Base-by-base conservation (phyloP, 2,113 vertebrate species). In the Otis tarda region DNA sequence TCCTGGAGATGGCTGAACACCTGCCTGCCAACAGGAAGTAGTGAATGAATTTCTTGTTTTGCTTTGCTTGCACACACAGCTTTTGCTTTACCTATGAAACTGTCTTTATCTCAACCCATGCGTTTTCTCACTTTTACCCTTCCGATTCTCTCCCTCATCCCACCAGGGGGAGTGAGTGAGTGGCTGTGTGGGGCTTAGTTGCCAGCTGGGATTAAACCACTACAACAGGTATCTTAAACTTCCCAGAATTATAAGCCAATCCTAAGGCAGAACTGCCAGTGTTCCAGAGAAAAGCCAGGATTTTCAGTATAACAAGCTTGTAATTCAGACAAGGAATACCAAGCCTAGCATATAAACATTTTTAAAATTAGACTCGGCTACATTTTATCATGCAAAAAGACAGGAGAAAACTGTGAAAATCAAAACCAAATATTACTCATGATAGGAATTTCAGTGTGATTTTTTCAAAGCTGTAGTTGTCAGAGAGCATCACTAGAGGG, bases 401-500 rank as follows among this genome's bases (percentile, higher is more conserved):
- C 11, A 70, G 3, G 27, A 75, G n/a, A 43, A 90, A 33, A 13
- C 2, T n/a, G 33, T 19, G 80, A 47, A 49, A 75, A 63, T 20
- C 20, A 25, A 24, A 12, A 4, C 25, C 41, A 6, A 75, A 19
- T 4, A 7, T 2, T 3, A 70, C 30, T 77, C 15, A 3, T 4
- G 9, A 1, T 0, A 33, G 37, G 28, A 83, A 76, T 74, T 73
- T 27, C 45, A 16, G 45, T 2, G 57, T 7, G 24, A 21, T 13
- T 13, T 56, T 28, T 30, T 71, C 90, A 8, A 43, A 41, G 18
- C 27, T 14, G 88, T 76, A 89, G 89, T 4, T 89, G 31, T 53
- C 81, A 43, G 41, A 43, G 14, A 14, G 43, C 12, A 60, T 89
- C 98, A 95, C 97, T 84, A 96, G 98, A 97, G 97, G 98, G 97